Percentiles rank a stretch among this genome's conserved stretches.
Conservation (phyloP, 2,113 vertebrate genomes). For the Hydrolagus affinis region DNA sequence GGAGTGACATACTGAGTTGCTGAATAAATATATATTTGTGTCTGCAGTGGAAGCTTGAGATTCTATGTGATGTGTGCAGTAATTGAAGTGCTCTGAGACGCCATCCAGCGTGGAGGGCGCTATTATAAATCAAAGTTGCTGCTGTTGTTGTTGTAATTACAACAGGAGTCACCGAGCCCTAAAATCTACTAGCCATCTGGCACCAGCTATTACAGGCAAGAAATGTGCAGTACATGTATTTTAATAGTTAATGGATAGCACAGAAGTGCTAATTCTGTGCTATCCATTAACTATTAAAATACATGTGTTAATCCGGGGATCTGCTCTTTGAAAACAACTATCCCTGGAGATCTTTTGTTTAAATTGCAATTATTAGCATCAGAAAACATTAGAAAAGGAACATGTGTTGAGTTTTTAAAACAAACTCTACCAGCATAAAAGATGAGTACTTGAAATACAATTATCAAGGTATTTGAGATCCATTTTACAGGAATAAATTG, state of each 20-base stretch:
- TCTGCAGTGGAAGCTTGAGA: background rate
- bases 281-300: background rate
- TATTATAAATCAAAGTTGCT: too few relatives aligned
- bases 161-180: background rate
- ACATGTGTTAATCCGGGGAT: background rate
- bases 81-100: too few relatives aligned
- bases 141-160: too few relatives aligned
- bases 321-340: background rate
- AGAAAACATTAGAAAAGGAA: background rate
- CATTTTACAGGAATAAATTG: background rate
- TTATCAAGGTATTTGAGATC: background rate
- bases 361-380: too few relatives aligned
- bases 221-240: background rate
- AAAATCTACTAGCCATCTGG: background rate
- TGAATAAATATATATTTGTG: background rate
- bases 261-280: background rate
- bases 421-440: background rate
- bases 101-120: too few relatives aligned
- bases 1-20: background rate
- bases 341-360: too few relatives aligned
- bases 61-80: background rate
- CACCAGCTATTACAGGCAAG: background rate
- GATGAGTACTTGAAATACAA: background rate
- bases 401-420: background rate
- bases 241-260: background rate